Conservation (phyloP, 2,113 vertebrate genomes). For the Oreochromis tanganicae region DNA sequence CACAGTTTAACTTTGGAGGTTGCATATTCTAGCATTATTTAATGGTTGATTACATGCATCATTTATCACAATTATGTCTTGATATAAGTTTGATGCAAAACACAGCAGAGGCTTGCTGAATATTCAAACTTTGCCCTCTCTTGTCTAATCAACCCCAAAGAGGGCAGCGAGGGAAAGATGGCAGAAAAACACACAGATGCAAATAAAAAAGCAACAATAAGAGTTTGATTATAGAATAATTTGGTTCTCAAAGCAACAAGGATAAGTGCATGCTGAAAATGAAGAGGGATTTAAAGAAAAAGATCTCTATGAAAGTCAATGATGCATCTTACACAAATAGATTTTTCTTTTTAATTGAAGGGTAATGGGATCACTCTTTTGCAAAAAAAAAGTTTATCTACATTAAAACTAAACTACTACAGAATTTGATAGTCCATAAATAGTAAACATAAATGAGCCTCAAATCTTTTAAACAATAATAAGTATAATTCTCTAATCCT, state of each 20-base stretch:
- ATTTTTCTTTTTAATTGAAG: not conserved
- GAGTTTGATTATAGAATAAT: constrained; percentile 12
- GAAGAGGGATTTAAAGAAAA: not conserved
- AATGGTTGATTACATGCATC: constrained; percentile 79
- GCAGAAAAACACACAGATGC: not conserved
- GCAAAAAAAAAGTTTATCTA: not conserved
- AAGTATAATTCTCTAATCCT: not conserved
- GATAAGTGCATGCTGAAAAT: not conserved
- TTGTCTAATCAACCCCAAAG: constrained; percentile 59
- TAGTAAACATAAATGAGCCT: not conserved
- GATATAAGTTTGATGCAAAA: constrained; percentile 76
- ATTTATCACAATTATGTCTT: constrained; percentile 81
- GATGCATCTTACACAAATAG: not conserved
- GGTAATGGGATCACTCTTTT: not conserved
- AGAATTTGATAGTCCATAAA: not conserved
- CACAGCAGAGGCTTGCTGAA: constrained; percentile 68
- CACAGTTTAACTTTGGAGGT: constrained; percentile 72
- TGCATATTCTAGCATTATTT: constrained; percentile 77
- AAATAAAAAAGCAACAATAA: not conserved
- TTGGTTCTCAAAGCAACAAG: not conserved
- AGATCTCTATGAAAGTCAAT: not conserved
- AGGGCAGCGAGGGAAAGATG: not conserved
- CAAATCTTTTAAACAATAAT: not conserved
- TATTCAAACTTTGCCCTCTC: constrained; percentile 74
- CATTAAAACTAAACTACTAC: not conserved